These are phyloP conservation scores for Halocaridina rubra DNA, from an alignment of 2,888 invertebrate genomes.

Conservation along the genomic window DNA sequence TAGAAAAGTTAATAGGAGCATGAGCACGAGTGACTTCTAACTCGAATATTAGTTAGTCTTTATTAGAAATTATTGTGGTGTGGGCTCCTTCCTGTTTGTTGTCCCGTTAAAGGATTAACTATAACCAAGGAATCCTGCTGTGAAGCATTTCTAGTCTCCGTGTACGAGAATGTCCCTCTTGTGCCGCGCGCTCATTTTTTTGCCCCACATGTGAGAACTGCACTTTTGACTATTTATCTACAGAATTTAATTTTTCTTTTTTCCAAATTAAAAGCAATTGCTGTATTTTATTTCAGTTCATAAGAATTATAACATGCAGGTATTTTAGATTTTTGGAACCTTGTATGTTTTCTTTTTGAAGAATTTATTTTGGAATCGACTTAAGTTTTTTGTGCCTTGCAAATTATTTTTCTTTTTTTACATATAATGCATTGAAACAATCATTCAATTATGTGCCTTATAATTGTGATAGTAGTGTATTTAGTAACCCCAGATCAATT, in stretches of 20 bases:
- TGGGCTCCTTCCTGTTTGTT: background rate
- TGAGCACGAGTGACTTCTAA: constrained; percentile 58
- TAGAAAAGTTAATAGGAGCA: constrained; percentile 50
- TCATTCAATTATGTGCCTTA: constrained; percentile 58
- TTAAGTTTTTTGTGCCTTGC: too few relatives aligned
- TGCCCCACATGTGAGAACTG: too few relatives aligned
- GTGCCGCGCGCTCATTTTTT: background rate
- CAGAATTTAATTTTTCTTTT: too few relatives aligned
- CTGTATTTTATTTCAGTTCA: too few relatives aligned
- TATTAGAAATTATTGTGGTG: background rate
- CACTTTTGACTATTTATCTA: too few relatives aligned
- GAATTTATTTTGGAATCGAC: too few relatives aligned
- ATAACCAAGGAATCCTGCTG: background rate
- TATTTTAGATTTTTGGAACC: too few relatives aligned
- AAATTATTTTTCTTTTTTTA: too few relatives aligned
- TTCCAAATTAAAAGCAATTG: too few relatives aligned
- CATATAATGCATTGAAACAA: constrained; percentile 54
- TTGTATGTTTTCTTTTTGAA: too few relatives aligned
- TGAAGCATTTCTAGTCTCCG: constrained; percentile 48
- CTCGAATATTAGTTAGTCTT: background rate
- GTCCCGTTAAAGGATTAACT: background rate
- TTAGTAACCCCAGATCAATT: background rate
- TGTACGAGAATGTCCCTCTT: constrained; percentile 16
- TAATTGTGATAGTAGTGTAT: constrained; percentile 58
- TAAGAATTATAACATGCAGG: too few relatives aligned